Evolutionary conservation across 2,113 vertebrate species (phyloP).

Genomic region (Meles meles): DNA sequence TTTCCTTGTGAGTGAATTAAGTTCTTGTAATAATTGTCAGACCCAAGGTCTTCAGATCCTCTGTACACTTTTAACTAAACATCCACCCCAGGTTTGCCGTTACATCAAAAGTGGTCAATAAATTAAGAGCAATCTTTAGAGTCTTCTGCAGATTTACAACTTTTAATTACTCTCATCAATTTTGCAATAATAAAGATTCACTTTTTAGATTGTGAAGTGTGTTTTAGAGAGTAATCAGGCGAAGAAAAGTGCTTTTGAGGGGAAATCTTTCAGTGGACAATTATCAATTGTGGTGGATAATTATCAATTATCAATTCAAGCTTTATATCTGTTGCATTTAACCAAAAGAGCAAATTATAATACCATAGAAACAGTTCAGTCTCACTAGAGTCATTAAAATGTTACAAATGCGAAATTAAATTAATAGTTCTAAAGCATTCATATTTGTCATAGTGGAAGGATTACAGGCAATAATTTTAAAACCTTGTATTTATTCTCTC

Average conservation of each 20-base stretch:
- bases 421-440: not conserved
- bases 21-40: not conserved
- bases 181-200: constrained; percentile 18
- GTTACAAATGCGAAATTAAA: not conserved
- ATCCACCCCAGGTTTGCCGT: not conserved
- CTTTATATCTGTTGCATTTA: not conserved
- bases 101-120: not conserved
- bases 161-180: not conserved
- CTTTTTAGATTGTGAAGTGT: constrained; percentile 32
- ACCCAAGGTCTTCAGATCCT: not conserved
- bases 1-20: not conserved
- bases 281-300: too few species aligned
- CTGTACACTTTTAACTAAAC: not conserved
- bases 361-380: not conserved
- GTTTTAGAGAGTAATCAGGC: not conserved
- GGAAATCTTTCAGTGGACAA: not conserved
- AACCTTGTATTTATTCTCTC: not conserved
- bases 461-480: not conserved
- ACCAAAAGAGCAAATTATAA: not conserved
- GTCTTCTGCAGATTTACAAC: constrained; percentile 8
- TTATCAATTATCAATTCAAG: constrained; percentile 2
- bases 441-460: not conserved
- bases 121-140: not conserved
- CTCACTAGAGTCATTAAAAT: not conserved
- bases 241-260: constrained; percentile 37